Percentiles rank a stretch among this genome's conserved stretches.
These are phyloP conservation scores for Ptychoptera albimana DNA, from an alignment of 2,888 invertebrate genomes.

Conservation along the genomic window DNA sequence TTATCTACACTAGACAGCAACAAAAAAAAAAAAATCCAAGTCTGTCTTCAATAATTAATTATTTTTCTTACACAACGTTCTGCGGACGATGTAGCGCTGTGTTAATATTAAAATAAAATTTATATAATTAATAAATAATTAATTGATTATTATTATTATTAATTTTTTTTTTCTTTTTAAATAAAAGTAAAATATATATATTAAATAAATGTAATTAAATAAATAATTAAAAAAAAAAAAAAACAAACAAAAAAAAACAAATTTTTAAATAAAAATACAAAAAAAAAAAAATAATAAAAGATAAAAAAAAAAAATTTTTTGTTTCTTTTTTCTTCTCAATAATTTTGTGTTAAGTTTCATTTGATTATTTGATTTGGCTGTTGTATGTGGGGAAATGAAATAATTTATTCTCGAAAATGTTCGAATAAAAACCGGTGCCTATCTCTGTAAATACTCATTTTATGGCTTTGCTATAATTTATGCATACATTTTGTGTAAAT, in stretches of 20 bases:
- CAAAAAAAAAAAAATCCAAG: background rate
- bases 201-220: conserved; percentile 9
- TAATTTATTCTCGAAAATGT: no score
- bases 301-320: no score
- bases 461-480: no score
- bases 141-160: no score
- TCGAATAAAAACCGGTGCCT: no score
- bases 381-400: no score
- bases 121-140: no score
- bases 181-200: conserved; percentile 14
- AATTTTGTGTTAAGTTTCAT: no score
- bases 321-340: no score
- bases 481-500: no score
- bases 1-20: background rate
- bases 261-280: background rate
- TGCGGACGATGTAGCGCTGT: conserved; percentile 26
- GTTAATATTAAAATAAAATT: conserved; percentile 18
- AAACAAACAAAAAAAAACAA: conserved; percentile 11
- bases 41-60: background rate
- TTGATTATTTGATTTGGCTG: no score
- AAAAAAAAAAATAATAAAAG: background rate
- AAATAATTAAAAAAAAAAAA: conserved; percentile 3
- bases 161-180: conserved; percentile 13
- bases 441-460: no score
- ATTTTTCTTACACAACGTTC: background rate